These are phyloP conservation scores for Trachelipus rathkii DNA, from an alignment of 1,140 invertebrate species.

Conservation along the genomic window DNA sequence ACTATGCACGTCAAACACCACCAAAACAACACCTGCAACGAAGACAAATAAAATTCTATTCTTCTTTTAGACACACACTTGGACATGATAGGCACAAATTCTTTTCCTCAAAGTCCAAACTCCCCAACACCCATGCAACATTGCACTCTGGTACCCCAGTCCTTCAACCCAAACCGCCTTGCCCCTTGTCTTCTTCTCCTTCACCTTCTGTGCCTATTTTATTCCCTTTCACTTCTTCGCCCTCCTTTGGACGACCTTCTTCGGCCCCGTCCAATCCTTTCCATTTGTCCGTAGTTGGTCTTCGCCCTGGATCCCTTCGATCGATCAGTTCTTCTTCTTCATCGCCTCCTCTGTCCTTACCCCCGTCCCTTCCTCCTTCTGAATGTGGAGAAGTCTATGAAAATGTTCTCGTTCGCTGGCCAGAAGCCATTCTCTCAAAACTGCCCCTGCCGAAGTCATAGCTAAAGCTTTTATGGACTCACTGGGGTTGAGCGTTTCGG, in stretches of 20 bases:
- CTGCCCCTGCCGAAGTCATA: no score
- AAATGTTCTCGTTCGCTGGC: slow-evolving; percentile 40
- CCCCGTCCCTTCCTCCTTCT: slow-evolving; percentile 31
- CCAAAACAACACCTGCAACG: no score
- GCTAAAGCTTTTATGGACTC: no score
- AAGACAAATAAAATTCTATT: no score
- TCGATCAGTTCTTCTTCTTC: slow-evolving; percentile 13
- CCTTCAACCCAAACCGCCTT: slow-evolving; percentile 8
- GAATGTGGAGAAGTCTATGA: slow-evolving; percentile 37
- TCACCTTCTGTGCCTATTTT: background rate
- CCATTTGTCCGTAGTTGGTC: background rate
- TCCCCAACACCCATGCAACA: no score
- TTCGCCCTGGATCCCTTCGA: slow-evolving; percentile 33
- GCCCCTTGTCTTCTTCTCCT: background rate
- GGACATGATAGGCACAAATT: no score
- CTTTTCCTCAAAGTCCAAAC: no score
- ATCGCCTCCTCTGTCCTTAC: slow-evolving; percentile 24
- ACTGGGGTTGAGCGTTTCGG: no score
- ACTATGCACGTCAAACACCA: no score
- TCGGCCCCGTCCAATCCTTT: background rate
- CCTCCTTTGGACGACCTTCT: background rate
- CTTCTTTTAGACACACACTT: no score
- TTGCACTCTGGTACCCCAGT: background rate
- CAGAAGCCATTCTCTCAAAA: no score
- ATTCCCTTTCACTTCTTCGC: background rate